Base-by-base conservation (phyloP, 1,140 invertebrate genomes). In the Cotesia typhae region DNA sequence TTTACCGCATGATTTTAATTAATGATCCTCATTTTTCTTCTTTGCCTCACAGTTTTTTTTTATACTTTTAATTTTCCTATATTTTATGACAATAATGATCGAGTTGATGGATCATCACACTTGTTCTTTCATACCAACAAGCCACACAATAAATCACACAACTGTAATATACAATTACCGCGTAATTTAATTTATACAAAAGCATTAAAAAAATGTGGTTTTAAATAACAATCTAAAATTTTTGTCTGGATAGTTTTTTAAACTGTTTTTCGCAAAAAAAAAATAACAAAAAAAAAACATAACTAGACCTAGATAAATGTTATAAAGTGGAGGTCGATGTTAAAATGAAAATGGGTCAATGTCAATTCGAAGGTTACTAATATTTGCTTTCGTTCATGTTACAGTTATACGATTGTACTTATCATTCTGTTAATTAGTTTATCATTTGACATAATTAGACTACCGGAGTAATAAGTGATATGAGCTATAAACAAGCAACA, bases 271-370 rank as follows among this genome's bases (percentile, higher is more conserved):
- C 6, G 10, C 9, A 41, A 41, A 9, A 47, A 47, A 47, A 47
- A 47, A 47, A 47, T 47, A 47, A 64, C 5, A 5, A 41, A 6
- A 47, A 47, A 47, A 37, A 37, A 60, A 61, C 20, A n/a, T 64
- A 63, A 20, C 47, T 73, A 73, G 60, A 64, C 36, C 59, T 76
- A 78, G 72, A 74, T 78, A 79, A 69, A 75, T 52, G 41, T 53
- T 28, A 36, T 51, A 10, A 47, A 47, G 28, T 72, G 69, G 66
- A 76, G 76, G 71, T 66, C 74, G 70, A 78, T 80, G 79, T 75
- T 72, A 69, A 51, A 74, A 82, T 81, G 80, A 75, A 85, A 83
- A 81, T 75, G 63, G 82, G 84, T 83, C 82, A 84, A 79, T 83
- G 83, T 81, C 80, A 66, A 71, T 61, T 71, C 57, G 78, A 78